phyloP scores from a whole-genome alignment of 2,888 invertebrate genomes.

The Latheticus oryzae region DNA sequence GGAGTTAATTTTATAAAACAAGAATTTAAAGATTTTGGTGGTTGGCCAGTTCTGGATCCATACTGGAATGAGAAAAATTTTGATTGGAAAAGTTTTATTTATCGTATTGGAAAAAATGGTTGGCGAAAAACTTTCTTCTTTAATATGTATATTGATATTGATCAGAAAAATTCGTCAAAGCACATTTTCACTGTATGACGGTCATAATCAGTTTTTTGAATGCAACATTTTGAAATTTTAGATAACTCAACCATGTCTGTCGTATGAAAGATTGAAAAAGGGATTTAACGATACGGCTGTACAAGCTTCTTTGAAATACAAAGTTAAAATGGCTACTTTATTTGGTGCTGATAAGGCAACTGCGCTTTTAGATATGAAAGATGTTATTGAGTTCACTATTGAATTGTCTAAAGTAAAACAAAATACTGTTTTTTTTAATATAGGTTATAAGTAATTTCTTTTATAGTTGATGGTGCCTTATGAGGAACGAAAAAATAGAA shows the following conservation, averaged over 20 bases:
- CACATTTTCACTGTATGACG: slow-evolving; percentile 29
- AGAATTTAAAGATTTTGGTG: slow-evolving; percentile 46
- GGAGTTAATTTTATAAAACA: slow-evolving; percentile 33
- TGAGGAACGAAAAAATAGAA: slow-evolving; percentile 21
- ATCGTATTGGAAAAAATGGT: slow-evolving; percentile 41
- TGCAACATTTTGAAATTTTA: slow-evolving; percentile 33
- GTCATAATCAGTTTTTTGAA: not conserved
- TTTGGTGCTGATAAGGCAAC: slow-evolving; percentile 42
- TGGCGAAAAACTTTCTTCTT: slow-evolving; percentile 44
- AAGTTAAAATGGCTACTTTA: slow-evolving; percentile 44
- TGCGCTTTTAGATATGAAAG: slow-evolving; percentile 30
- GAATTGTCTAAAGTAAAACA: slow-evolving; percentile 25
- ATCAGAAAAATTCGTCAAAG: slow-evolving; percentile 30
- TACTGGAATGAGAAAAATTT: slow-evolving; percentile 49
- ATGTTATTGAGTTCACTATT: slow-evolving; percentile 32
- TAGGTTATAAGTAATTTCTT: not conserved
- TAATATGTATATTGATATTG: slow-evolving; percentile 28
- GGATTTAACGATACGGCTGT: slow-evolving; percentile 44
- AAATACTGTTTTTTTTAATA: slow-evolving; percentile 7
- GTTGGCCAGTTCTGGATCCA: slow-evolving; percentile 52
- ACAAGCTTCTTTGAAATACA: slow-evolving; percentile 34
- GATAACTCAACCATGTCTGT: slow-evolving; percentile 44
- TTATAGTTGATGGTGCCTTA: slow-evolving; percentile 23
- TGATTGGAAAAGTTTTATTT: slow-evolving; percentile 46
- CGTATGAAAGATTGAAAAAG: slow-evolving; percentile 31